Evolutionary conservation across 1,140 invertebrate genomes (phyloP), one percentile per base, ranked within the genome.

Genomic region (Branchinecta lynchi): DNA sequence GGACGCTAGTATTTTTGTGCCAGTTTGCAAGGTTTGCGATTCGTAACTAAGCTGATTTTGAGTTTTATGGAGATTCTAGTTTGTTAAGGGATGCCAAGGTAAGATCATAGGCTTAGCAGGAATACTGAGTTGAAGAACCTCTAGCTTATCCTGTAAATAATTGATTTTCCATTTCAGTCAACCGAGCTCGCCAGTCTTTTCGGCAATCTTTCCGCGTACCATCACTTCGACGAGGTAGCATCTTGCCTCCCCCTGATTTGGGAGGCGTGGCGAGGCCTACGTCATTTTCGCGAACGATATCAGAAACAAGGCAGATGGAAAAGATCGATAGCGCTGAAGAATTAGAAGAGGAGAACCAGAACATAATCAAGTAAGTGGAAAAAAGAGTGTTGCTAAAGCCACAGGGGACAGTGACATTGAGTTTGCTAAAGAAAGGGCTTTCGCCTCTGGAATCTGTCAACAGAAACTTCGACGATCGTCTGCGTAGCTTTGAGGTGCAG

Each of bases 131-230:
- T 32, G 32, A 1, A 32, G 1, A 32, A 32, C 32, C 32, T 32
- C 32, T 32, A 5, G 32, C 32, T 32, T 32, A 32, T 5, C 32
- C 32, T 32, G 32, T 32, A 32, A 32, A 32, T 1, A 32, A 32
- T 32, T 32, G 32, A 32, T 32, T 32, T 32, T 32, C 32, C 32
- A 32, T 76, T 78, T 66, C 78, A 87, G 86, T 87, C 77, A 84
- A 85, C 78, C 81, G 86, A 74, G 86, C 85, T 51, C 78, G 84
- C 72, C 84, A 85, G 74, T 86, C 85, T 45, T 86, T 87, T 75
- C 80, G 85, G 75, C 76, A 77, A 72, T 78, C 78, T 7, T 74
- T 79, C 45, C 73, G 75, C 60, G 75, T 73, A 72, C 76, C 70
- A 69, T 76, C 73, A 74, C 77, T 74, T 77, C 76, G 76, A 73